A percentile compares a stretch with the other conserved stretches of the same genome.
phyloP scores from a whole-genome alignment of 2,888 invertebrate genomes.

The Gibbula magus region DNA sequence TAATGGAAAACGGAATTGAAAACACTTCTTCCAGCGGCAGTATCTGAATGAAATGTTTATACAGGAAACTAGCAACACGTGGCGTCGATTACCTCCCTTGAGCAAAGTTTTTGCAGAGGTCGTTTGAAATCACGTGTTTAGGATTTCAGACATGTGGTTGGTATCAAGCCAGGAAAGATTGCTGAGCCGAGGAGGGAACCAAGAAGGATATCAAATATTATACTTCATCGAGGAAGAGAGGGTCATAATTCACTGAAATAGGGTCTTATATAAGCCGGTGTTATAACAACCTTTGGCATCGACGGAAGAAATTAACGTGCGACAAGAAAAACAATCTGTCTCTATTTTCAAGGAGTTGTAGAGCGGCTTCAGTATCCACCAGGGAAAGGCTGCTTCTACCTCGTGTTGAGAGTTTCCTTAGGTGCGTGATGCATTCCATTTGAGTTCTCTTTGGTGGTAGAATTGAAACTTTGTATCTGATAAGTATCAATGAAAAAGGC shows the following conservation, averaged over 20 bases:
- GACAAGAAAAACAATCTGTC: neutral
- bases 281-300: neutral
- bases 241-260: neutral
- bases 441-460: no score
- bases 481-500: no score
- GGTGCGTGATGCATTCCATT: no score
- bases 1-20: neutral
- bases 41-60: constrained; percentile 5
- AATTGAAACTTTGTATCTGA: no score
- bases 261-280: neutral
- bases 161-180: neutral
- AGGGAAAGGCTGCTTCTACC: no score
- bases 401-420: no score
- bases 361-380: no score
- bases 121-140: constrained; percentile 6
- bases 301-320: neutral
- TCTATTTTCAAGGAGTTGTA: neutral
- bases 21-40: neutral
- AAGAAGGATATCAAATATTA: constrained; percentile 7
- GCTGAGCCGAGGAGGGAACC: neutral
- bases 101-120: constrained; percentile 1
- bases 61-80: neutral
- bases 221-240: neutral
- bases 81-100: constrained; percentile 11
- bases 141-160: constrained; percentile 4